Evolutionary conservation across 2,797 vertebrate species (phyloP).

Genomic region (Halcyon badia): DNA sequence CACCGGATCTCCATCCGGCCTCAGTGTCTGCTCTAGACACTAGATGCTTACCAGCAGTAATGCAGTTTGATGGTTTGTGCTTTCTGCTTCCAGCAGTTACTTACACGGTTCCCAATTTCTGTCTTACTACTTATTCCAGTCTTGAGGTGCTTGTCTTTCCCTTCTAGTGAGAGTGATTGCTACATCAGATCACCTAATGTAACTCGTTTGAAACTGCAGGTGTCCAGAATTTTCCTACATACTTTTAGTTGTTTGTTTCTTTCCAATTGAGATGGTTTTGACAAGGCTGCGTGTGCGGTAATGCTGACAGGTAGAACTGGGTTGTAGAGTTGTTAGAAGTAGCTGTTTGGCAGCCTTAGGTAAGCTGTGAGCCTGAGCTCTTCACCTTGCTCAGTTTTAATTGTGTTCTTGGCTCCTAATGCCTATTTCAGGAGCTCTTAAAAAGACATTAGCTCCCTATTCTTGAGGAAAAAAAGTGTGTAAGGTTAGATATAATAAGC

Average conservation of each 20-base stretch:
- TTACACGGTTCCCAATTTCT: not conserved
- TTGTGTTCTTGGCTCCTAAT: not conserved
- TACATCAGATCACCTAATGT: not conserved
- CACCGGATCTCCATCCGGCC: too few species aligned
- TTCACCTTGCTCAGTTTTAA: not conserved
- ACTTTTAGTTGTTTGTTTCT: not conserved
- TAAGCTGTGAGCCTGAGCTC: not conserved
- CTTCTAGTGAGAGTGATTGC: not conserved
- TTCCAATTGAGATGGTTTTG: not conserved
- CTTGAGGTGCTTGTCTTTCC: not conserved
- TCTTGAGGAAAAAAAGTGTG: not conserved
- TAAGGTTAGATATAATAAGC: not conserved
- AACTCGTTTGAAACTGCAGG: not conserved
- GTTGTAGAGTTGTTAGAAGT: not conserved
- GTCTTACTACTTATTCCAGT: not conserved
- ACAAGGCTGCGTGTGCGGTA: accelerated
- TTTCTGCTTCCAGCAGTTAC: too few species aligned
- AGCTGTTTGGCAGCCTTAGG: not conserved
- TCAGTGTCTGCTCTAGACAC: too few species aligned
- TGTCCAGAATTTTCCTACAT: not conserved
- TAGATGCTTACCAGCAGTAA: too few species aligned
- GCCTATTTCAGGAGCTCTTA: not conserved
- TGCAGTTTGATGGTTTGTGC: too few species aligned
- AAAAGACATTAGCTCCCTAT: not conserved
- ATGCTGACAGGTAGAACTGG: not conserved